These are phyloP conservation scores for Sander lucioperca DNA, from an alignment of 2,113 vertebrate species.

Conservation along the genomic window DNA sequence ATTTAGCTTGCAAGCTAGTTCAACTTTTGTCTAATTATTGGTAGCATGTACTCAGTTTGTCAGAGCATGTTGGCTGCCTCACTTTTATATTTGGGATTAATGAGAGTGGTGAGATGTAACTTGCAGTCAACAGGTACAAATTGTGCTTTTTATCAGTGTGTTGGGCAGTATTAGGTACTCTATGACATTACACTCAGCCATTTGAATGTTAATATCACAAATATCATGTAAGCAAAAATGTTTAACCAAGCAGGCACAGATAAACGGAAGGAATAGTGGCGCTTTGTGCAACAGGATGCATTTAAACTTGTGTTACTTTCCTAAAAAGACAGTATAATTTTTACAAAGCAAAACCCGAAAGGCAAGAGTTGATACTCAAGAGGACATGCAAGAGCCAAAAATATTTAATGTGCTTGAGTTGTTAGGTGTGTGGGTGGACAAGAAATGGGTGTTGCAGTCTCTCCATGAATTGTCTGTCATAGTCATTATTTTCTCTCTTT, in stretches of 20 bases:
- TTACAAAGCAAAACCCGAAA: constrained; percentile 45
- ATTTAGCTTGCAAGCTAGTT: background rate
- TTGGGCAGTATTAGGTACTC: background rate
- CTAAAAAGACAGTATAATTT: constrained; percentile 21
- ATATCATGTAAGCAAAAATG: background rate
- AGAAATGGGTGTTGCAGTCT: constrained; percentile 65
- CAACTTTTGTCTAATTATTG: background rate
- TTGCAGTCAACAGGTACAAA: background rate
- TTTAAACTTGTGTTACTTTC: constrained; percentile 24
- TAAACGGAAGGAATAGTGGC: background rate
- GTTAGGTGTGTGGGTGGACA: constrained; percentile 60
- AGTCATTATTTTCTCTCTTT: constrained; percentile 58
- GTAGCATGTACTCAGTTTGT: background rate
- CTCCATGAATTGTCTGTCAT: constrained; percentile 51
- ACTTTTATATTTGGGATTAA: background rate
- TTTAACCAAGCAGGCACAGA: background rate
- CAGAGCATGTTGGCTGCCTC: background rate
- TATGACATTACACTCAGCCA: background rate
- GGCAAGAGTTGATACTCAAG: constrained; percentile 19
- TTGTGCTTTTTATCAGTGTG: background rate
- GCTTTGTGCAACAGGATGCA: background rate
- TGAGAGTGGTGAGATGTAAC: background rate
- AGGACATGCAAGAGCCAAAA: constrained; percentile 1
- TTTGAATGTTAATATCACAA: background rate
- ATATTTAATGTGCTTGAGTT: constrained; percentile 14